A percentile compares a stretch with the other conserved stretches of the same genome.
Conservation (phyloP, 1,140 invertebrate genomes). For the Teleopsis dalmanni region DNA sequence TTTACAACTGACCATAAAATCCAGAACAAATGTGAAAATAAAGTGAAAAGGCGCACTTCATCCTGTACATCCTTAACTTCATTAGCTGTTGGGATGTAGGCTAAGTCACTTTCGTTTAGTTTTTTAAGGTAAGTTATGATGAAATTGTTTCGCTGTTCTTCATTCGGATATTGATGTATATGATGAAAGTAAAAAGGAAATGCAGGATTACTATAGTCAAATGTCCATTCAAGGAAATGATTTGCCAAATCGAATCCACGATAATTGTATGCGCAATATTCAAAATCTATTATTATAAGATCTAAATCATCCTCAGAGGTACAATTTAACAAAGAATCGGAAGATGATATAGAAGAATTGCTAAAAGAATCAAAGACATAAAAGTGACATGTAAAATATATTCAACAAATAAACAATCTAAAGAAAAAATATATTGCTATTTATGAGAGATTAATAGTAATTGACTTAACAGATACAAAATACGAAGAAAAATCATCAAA, state of each 20-base stretch:
- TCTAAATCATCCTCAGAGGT: conserved; percentile 49
- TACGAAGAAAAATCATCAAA: too few relatives aligned
- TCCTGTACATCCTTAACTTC: conserved; percentile 31
- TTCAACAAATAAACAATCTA: too few relatives aligned
- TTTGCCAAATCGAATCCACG: conserved; percentile 93
- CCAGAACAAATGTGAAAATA: conserved; percentile 92
- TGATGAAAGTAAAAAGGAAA: conserved; percentile 71
- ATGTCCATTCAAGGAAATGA: conserved; percentile 92
- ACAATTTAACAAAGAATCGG: too few relatives aligned
- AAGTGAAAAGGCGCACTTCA: conserved; percentile 74
- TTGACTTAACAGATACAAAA: too few relatives aligned
- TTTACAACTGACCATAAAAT: conserved; percentile 85
- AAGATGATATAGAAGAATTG: too few relatives aligned
- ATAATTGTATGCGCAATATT: conserved; percentile 92
- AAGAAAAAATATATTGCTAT: too few relatives aligned
- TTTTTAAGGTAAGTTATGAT: conserved; percentile 32
- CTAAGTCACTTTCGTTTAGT: conserved; percentile 21
- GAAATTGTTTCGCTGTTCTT: conserved; percentile 60
- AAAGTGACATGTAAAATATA: too few relatives aligned
- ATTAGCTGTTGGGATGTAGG: conserved; percentile 24
- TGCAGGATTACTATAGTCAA: conserved; percentile 74
- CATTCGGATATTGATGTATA: conserved; percentile 61
- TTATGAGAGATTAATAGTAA: too few relatives aligned
- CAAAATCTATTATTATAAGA: conserved; percentile 82
- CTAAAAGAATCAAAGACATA: too few relatives aligned